Evolutionary conservation across 2,888 invertebrate genomes (phyloP).

Genomic region (Tenodera sinensis): DNA sequence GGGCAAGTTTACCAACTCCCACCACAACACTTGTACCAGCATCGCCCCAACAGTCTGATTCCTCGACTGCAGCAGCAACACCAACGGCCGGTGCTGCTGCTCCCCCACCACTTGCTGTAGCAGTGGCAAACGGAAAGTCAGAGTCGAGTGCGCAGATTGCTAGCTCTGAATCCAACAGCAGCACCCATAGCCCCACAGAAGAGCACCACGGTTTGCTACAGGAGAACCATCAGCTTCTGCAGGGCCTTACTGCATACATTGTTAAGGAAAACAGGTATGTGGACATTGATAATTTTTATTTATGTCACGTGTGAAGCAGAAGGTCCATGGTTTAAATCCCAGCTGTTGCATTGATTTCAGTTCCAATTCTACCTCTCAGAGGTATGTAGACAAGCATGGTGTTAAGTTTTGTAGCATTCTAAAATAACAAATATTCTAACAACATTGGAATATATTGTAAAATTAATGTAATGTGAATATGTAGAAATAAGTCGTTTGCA

Average conservation of each 20-base stretch:
- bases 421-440: too few species aligned
- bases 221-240: slow-evolving; percentile 67
- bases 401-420: too few species aligned
- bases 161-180: slow-evolving; percentile 26
- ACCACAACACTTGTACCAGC: slow-evolving; percentile 13
- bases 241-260: slow-evolving; percentile 67
- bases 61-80: slow-evolving; percentile 15
- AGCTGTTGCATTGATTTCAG: too few species aligned
- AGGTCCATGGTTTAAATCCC: too few species aligned
- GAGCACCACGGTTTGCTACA: slow-evolving; percentile 54
- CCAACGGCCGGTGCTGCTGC: slow-evolving; percentile 41
- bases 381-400: too few species aligned
- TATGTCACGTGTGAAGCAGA: too few species aligned
- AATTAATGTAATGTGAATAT: too few species aligned
- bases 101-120: slow-evolving; percentile 37
- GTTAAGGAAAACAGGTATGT: slow-evolving; percentile 59
- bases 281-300: too few species aligned
- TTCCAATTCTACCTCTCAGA: too few species aligned
- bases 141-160: slow-evolving; percentile 15
- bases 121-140: slow-evolving; percentile 3
- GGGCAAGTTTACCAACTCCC: slow-evolving; percentile 17
- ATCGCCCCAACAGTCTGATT: slow-evolving; percentile 12
- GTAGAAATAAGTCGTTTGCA: too few species aligned
- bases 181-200: slow-evolving; percentile 37
- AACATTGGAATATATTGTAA: too few species aligned